phyloP scores from a whole-genome alignment of 2,113 vertebrate genomes.

The Bujurquina vittata region DNA sequence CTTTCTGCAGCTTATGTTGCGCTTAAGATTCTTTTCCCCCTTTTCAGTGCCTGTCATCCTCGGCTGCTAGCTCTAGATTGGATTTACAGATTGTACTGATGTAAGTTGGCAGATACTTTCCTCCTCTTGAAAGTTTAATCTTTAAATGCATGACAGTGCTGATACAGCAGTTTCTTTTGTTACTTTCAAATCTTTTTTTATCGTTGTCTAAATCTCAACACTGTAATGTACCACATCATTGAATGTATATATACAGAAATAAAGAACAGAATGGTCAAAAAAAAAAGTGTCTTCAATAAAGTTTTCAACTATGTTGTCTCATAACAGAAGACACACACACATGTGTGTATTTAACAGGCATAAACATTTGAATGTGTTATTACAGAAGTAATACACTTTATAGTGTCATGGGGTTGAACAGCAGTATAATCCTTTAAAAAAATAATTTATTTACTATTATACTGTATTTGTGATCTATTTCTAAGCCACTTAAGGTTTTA shows the following conservation, averaged over 20 bases:
- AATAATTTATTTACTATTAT: neutral
- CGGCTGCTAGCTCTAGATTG: constrained; percentile 45
- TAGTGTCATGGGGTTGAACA: neutral
- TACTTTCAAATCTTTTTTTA: constrained; percentile 48
- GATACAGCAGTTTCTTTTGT: constrained; percentile 44
- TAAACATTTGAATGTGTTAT: no score
- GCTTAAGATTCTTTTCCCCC: constrained; percentile 40
- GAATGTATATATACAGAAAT: neutral
- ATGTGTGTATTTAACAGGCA: no score
- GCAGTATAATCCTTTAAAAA: neutral
- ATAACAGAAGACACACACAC: no score
- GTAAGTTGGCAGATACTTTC: constrained; percentile 57
- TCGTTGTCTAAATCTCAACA: constrained; percentile 28
- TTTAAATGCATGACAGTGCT: constrained; percentile 58
- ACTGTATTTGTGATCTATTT: neutral
- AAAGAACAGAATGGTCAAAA: no score
- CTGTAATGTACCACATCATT: neutral
- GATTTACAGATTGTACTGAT: constrained; percentile 57
- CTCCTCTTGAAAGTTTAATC: constrained; percentile 61
- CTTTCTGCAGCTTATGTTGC: constrained; percentile 28
- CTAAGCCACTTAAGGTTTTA: neutral
- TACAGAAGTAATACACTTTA: no score
- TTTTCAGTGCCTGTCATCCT: constrained; percentile 60
- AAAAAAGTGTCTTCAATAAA: no score
- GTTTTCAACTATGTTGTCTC: no score